A percentile compares a stretch with the other conserved stretches of the same genome.
Conservation (phyloP, 2,113 vertebrate species). For the Xiphophorus maculatus region DNA sequence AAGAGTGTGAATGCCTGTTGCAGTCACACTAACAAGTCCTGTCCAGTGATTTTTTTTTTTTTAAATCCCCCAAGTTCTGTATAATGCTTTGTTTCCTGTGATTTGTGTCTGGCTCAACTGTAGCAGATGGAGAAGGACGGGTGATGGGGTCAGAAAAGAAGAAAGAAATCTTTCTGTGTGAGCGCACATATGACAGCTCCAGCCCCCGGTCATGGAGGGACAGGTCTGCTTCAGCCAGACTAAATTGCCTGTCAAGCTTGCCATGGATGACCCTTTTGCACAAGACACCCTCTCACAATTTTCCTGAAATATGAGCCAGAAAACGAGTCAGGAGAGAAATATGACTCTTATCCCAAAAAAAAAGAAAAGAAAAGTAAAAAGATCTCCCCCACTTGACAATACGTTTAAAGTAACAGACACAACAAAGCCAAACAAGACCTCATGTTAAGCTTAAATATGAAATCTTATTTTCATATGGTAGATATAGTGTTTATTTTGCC, state of each 20-base stretch:
- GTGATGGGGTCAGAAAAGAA: slow-evolving; percentile 19
- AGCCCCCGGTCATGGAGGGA: slow-evolving; percentile 34
- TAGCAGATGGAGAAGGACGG: slow-evolving; percentile 17
- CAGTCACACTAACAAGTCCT: background rate
- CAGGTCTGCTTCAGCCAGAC: slow-evolving; percentile 57
- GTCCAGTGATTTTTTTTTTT: background rate
- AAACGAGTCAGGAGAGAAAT: background rate
- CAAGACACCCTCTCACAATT: slow-evolving; percentile 58
- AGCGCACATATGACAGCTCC: slow-evolving; percentile 49
- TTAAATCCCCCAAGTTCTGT: background rate
- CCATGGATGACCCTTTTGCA: slow-evolving; percentile 49
- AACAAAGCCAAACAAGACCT: background rate
- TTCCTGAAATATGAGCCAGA: slow-evolving; percentile 54
- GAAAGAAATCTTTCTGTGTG: slow-evolving; percentile 31
- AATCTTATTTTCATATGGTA: background rate
- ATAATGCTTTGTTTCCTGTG: background rate
- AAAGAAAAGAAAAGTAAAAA: no score
- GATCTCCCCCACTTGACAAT: background rate
- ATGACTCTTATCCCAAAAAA: background rate
- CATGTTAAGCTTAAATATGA: background rate
- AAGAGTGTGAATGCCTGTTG: no score
- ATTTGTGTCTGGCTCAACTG: slow-evolving; percentile 30
- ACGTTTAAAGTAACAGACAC: background rate
- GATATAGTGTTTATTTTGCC: background rate
- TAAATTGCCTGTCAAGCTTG: slow-evolving; percentile 71